Conservation (phyloP, 2,888 invertebrate genomes). For the Parnassius orleans region DNA sequence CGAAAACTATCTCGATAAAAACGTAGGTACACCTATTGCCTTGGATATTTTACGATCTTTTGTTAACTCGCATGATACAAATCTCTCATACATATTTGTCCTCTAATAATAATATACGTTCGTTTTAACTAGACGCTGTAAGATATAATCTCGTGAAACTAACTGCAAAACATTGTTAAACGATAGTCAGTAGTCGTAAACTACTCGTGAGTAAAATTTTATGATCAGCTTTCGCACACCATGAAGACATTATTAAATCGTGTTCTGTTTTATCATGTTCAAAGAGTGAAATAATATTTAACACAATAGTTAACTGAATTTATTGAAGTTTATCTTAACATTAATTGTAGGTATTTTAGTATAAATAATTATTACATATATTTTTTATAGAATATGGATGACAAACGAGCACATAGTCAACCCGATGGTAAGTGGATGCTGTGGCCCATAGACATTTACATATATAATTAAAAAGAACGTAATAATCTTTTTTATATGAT, state of each 20-base stretch:
- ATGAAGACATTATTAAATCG: conserved; percentile 15
- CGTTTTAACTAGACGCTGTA: conserved; percentile 2
- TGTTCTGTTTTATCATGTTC: conserved; percentile 1
- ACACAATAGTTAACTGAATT: no score
- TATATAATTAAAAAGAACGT: no score
- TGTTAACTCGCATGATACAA: conserved; percentile 18
- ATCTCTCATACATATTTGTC: conserved; percentile 13
- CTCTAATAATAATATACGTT: not conserved
- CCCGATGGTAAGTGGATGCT: no score
- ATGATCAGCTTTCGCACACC: conserved; percentile 15
- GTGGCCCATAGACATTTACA: no score
- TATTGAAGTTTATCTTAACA: no score
- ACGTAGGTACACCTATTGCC: conserved; percentile 5
- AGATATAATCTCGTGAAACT: conserved; percentile 2
- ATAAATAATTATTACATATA: no score
- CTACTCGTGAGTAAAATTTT: conserved; percentile 1
- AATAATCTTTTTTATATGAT: no score
- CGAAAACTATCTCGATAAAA: conserved; percentile 18
- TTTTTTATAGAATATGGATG: no score
- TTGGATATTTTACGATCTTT: conserved; percentile 24
- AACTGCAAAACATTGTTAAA: conserved; percentile 15
- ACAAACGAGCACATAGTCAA: no score
- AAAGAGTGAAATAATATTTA: not conserved
- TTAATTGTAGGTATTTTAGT: no score
- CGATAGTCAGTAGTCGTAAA: conserved; percentile 14